These are phyloP conservation scores for Arctopsyche grandis DNA, from an alignment of 1,140 invertebrate genomes.

Conservation along the genomic window DNA sequence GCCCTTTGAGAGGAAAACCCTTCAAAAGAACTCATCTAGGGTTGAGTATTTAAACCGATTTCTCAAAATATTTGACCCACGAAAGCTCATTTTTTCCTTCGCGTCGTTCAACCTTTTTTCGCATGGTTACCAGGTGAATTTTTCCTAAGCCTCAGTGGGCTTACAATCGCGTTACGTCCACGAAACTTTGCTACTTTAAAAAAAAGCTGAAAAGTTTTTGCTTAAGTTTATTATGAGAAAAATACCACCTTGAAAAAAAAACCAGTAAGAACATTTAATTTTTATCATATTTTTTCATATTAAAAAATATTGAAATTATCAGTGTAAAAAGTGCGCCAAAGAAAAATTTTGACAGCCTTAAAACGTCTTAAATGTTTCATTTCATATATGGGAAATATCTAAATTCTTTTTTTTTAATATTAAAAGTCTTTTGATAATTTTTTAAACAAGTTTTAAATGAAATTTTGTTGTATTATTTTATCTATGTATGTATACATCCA, in stretches of 20 bases:
- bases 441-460: no score
- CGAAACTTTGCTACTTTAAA: conserved; percentile 49
- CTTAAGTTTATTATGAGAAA: conserved; percentile 48
- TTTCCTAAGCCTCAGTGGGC: conserved; percentile 41
- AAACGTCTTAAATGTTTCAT: no score
- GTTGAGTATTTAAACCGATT: conserved; percentile 22
- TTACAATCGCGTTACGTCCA: conserved; percentile 51
- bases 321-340: no score
- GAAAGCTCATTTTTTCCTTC: conserved; percentile 37
- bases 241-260: conserved; percentile 14
- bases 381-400: no score
- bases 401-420: no score
- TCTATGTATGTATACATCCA: no score
- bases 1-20: not conserved
- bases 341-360: no score
- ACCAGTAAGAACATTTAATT: conserved; percentile 9
- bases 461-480: no score
- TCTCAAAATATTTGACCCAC: conserved; percentile 47
- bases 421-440: no score
- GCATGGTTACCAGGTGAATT: conserved; percentile 50
- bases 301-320: no score
- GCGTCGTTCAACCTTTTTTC: conserved; percentile 24
- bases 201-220: conserved; percentile 48
- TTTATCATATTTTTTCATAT: conserved; percentile 9
- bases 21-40: conserved; percentile 19